Evolutionary conservation across 2,797 vertebrate genomes (phyloP).

Genomic region (Gymnopithys bicolor): DNA sequence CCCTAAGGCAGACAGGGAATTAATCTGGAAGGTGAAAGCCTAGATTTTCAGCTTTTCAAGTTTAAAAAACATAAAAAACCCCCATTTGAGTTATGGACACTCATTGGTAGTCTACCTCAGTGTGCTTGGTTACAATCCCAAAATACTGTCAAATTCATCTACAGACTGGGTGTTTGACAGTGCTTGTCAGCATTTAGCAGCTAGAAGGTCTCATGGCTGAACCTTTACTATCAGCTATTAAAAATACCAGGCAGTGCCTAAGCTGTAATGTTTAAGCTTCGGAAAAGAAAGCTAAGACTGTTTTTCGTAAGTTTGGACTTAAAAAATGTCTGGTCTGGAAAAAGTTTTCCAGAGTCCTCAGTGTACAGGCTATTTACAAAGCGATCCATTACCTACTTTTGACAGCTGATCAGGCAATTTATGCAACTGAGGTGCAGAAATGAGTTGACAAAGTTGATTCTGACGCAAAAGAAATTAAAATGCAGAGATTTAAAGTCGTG

Average conservation of each 20-base stretch:
- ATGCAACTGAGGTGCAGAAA: slow-evolving; percentile 26
- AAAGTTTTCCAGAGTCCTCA: not conserved
- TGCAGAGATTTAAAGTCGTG: slow-evolving; percentile 44
- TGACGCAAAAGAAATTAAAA: slow-evolving; percentile 46
- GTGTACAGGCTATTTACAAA: not conserved
- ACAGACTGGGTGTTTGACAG: not conserved
- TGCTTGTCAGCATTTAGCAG: not conserved
- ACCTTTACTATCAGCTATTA: not conserved
- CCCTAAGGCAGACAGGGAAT: not conserved
- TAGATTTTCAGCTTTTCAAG: not conserved
- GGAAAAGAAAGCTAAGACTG: not conserved
- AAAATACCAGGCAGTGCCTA: not conserved
- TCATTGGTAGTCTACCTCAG: not conserved
- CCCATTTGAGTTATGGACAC: not conserved
- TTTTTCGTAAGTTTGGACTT: not conserved
- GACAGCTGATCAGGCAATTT: slow-evolving; percentile 43
- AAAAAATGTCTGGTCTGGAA: not conserved
- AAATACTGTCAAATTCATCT: not conserved
- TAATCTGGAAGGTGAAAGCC: not conserved
- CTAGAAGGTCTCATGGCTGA: not conserved
- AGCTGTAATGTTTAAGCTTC: not conserved
- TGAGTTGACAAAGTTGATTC: not conserved
- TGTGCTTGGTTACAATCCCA: not conserved
- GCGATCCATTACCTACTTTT: not conserved
- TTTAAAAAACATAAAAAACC: not conserved